Evolutionary conservation across 2,113 vertebrate species (phyloP).

Genomic region (Odontophorus gujanensis): DNA sequence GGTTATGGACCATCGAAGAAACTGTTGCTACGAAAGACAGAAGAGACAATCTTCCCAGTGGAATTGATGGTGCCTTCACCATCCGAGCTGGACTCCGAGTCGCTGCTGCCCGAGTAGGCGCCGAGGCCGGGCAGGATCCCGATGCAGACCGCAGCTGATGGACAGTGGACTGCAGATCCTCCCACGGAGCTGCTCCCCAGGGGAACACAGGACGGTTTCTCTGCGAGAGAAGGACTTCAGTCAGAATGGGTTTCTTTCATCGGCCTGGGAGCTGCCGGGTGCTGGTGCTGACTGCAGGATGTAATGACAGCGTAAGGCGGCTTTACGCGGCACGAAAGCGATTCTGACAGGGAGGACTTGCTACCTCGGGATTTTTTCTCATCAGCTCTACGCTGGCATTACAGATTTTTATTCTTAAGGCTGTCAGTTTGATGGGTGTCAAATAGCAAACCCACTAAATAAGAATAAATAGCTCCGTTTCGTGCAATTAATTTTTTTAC

Average conservation of each 20-base stretch:
- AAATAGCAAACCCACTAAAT: conserved; percentile 46
- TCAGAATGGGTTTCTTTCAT: neutral
- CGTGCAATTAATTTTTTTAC: neutral
- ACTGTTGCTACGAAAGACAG: conserved; percentile 83
- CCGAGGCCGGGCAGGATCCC: conserved; percentile 94
- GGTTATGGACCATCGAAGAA: conserved; percentile 80
- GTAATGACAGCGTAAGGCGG: neutral
- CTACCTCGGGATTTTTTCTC: neutral
- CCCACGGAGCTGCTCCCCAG: conserved; percentile 70
- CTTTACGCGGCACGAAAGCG: neutral
- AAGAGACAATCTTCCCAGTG: conserved; percentile 87
- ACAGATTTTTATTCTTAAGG: conserved; percentile 4
- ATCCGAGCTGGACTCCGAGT: conserved; percentile 97
- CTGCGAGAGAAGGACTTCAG: conserved; percentile 44
- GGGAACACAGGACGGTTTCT: conserved; percentile 65
- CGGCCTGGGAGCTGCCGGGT: conserved; percentile 28
- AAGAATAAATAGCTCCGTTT: conserved; percentile 43
- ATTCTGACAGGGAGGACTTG: neutral
- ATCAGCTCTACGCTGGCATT: conserved; percentile 59
- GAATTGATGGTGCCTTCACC: conserved; percentile 92
- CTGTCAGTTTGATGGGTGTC: conserved; percentile 43
- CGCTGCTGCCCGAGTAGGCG: conserved; percentile 95
- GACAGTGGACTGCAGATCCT: conserved; percentile 84
- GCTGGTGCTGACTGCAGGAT: neutral
- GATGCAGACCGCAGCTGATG: conserved; percentile 92